Percentiles rank a stretch among this genome's conserved stretches.
These are phyloP conservation scores for Caenorhabditis sp. DNA, from an alignment of 2,888 invertebrate genomes.

Conservation along the genomic window DNA sequence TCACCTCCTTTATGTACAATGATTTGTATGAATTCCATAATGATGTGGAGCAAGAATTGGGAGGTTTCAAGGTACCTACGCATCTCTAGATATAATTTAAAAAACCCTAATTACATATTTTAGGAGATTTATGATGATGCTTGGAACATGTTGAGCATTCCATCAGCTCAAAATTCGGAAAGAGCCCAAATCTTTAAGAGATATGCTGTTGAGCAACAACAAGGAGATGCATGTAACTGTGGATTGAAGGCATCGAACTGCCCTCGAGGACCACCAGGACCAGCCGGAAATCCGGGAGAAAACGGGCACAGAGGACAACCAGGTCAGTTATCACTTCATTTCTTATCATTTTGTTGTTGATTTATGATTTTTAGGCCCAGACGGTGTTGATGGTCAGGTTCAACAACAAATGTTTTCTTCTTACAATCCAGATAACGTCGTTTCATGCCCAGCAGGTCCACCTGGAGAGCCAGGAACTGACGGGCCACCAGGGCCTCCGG, in stretches of 20 bases:
- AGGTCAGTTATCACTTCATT: neutral
- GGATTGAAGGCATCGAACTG: conserved; percentile 31
- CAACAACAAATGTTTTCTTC: neutral
- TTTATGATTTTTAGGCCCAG: conserved; percentile 1
- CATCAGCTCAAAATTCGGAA: conserved; percentile 16
- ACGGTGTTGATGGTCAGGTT: conserved; percentile 15
- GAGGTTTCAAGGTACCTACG: conserved; percentile 20
- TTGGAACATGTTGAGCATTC: conserved; percentile 21
- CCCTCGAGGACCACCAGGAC: conserved; percentile 35
- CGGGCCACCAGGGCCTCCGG: conserved; percentile 27
- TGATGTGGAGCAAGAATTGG: conserved; percentile 32
- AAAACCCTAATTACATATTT: neutral
- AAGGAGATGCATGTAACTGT: conserved; percentile 25
- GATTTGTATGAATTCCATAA: conserved; percentile 38
- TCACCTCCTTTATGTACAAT: conserved; percentile 36
- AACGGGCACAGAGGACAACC: conserved; percentile 22
- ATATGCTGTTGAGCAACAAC: conserved; percentile 1
- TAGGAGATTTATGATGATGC: conserved; percentile 42
- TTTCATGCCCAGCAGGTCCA: conserved; percentile 32
- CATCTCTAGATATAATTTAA: neutral
- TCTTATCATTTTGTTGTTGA: conserved; percentile 2
- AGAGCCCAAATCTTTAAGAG: conserved; percentile 23
- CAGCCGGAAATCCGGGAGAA: conserved; percentile 33
- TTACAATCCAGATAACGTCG: neutral
- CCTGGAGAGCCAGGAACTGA: conserved; percentile 34